Evolutionary conservation across 2,888 invertebrate species (phyloP).

Genomic region (Cetonia aurata): DNA sequence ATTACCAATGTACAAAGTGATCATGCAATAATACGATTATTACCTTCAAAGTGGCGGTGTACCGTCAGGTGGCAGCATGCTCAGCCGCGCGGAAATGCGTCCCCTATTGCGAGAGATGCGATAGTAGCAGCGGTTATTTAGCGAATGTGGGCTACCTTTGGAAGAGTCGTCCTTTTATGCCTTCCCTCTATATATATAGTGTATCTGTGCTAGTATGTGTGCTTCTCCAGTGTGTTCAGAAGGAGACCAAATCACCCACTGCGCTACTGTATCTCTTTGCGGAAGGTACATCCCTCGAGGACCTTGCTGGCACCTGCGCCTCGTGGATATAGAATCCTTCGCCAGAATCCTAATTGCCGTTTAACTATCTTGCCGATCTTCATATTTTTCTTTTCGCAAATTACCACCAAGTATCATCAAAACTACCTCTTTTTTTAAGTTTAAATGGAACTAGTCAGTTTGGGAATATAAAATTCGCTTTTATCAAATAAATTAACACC

Average conservation of each 20-base stretch:
- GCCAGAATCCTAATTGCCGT: slow-evolving; percentile 15
- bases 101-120: slow-evolving; percentile 22
- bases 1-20: slow-evolving; percentile 48
- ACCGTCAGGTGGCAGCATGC: slow-evolving; percentile 61
- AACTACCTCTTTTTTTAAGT: slow-evolving; percentile 1
- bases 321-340: slow-evolving; percentile 17
- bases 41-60: slow-evolving; percentile 59
- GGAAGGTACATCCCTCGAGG: slow-evolving; percentile 35
- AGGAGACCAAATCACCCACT: slow-evolving; percentile 50
- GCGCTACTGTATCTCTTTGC: slow-evolving; percentile 44
- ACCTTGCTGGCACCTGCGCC: slow-evolving; percentile 45
- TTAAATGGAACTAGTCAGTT: too few species aligned
- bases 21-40: slow-evolving; percentile 48
- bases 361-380: slow-evolving; percentile 27
- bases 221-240: slow-evolving; percentile 37
- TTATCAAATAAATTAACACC: too few species aligned
- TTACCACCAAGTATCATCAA: slow-evolving; percentile 22
- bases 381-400: slow-evolving; percentile 10
- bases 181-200: slow-evolving; percentile 17
- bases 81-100: slow-evolving; percentile 55
- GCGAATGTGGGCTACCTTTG: slow-evolving; percentile 27
- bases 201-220: background rate
- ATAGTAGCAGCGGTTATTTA: slow-evolving; percentile 15
- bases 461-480: too few species aligned
- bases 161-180: slow-evolving; percentile 30